Percentiles rank a stretch among this genome's conserved stretches.
These are phyloP conservation scores for Tipula unca DNA, from an alignment of 2,888 invertebrate species.

Conservation along the genomic window DNA sequence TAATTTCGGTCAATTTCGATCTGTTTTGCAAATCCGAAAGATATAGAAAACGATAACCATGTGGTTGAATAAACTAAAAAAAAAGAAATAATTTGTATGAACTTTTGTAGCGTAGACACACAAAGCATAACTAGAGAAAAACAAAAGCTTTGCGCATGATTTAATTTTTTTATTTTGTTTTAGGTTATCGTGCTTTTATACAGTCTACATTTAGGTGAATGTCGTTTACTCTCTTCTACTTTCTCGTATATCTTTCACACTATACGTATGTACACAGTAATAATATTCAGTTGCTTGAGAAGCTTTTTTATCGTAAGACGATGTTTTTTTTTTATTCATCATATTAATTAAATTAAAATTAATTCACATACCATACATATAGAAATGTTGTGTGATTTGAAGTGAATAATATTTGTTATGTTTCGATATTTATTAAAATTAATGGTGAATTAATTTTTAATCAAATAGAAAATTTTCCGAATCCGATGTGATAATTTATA, in stretches of 20 bases:
- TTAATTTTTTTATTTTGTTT: not conserved
- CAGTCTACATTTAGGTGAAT: slow-evolving; percentile 3
- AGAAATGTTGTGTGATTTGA: not conserved
- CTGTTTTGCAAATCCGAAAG: not conserved
- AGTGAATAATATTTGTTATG: not conserved
- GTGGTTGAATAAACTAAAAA: not conserved
- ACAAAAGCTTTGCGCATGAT: not conserved
- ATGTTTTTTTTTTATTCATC: not conserved
- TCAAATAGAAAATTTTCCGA: not conserved
- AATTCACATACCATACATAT: not conserved
- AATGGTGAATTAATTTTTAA: not conserved
- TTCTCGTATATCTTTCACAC: not conserved
- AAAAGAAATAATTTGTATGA: not conserved
- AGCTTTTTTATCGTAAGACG: not conserved
- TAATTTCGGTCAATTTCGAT: not conserved
- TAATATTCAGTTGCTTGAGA: not conserved
- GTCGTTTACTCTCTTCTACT: not conserved
- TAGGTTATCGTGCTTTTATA: not conserved
- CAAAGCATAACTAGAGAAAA: not conserved
- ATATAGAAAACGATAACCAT: not conserved
- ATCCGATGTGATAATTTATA: not conserved
- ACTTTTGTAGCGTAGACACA: not conserved
- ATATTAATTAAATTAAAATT: slow-evolving; percentile 3
- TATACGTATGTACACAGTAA: not conserved
- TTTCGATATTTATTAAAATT: not conserved